phyloP scores from a whole-genome alignment of 2,888 invertebrate genomes.

The Lycophotia porphyrea region DNA sequence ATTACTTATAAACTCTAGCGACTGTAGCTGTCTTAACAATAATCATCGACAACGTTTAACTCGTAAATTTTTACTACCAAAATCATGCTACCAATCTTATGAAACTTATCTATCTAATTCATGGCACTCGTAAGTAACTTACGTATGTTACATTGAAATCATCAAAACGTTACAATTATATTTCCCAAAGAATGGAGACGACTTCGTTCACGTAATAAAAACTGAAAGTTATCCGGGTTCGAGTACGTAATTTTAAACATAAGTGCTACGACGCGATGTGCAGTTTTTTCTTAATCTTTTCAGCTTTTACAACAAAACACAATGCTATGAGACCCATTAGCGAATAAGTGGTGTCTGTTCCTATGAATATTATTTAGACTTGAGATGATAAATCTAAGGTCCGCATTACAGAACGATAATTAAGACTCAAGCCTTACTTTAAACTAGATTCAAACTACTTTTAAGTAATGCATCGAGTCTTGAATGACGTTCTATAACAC shows the following conservation, averaged over 20 bases:
- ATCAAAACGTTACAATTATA: neutral
- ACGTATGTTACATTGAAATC: neutral
- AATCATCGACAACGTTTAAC: neutral
- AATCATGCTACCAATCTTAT: neutral
- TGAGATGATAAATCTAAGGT: neutral
- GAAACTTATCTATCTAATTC: neutral
- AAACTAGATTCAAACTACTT: neutral
- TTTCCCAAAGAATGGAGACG: neutral
- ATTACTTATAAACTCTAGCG: neutral
- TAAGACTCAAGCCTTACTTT: no score
- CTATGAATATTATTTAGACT: neutral
- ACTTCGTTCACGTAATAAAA: slow-evolving; percentile 7
- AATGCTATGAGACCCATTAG: neutral
- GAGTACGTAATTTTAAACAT: neutral
- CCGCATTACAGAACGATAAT: no score
- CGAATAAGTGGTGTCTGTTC: neutral
- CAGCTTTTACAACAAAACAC: neutral
- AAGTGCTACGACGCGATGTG: neutral
- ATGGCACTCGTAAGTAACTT: neutral
- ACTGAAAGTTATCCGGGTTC: neutral
- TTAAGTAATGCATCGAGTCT: neutral
- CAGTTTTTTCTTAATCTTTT: neutral
- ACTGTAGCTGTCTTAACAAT: neutral
- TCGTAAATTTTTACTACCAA: neutral
- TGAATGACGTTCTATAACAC: no score